phyloP scores from a whole-genome alignment of 1,140 invertebrate species.

The Drosophila kurseongensis region DNA sequence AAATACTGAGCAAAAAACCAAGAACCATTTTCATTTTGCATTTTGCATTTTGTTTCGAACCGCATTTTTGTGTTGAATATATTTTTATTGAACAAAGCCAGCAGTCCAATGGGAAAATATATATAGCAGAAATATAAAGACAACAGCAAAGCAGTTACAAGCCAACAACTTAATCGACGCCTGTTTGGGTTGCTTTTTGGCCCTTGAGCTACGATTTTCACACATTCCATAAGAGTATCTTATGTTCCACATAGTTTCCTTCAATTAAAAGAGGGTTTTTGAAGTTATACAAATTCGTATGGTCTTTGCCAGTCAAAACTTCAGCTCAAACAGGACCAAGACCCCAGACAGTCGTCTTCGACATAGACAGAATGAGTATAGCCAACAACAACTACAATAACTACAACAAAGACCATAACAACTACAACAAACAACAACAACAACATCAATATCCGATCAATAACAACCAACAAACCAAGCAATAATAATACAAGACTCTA shows the following conservation, averaged over 20 bases:
- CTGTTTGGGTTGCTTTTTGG: constrained; percentile 26
- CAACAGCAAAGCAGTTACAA: constrained; percentile 57
- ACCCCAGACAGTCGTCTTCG: constrained; percentile 34
- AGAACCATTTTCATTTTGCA: constrained; percentile 46
- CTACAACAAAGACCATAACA: constrained; percentile 54
- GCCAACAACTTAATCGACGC: constrained; percentile 49
- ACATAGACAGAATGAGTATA: constrained; percentile 58
- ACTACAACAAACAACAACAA: constrained; percentile 52
- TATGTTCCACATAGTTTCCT: constrained; percentile 32
- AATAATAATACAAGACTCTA: constrained; percentile 62
- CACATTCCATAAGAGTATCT: constrained; percentile 58
- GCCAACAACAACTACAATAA: constrained; percentile 62
- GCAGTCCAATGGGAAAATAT: constrained; percentile 32
- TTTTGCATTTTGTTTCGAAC: constrained; percentile 41
- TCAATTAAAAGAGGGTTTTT: not conserved
- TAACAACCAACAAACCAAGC: constrained; percentile 64
- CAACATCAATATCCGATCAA: constrained; percentile 76
- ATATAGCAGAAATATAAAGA: constrained; percentile 44
- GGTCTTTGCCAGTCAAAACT: not conserved
- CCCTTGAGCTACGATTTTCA: constrained; percentile 7
- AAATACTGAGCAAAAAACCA: constrained; percentile 48
- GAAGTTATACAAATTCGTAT: not conserved
- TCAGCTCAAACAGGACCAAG: not conserved
- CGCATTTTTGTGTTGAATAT: constrained; percentile 22
- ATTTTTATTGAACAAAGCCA: constrained; percentile 43